Conservation (phyloP, 2,888 invertebrate genomes). For the Callimorpha dominula region DNA sequence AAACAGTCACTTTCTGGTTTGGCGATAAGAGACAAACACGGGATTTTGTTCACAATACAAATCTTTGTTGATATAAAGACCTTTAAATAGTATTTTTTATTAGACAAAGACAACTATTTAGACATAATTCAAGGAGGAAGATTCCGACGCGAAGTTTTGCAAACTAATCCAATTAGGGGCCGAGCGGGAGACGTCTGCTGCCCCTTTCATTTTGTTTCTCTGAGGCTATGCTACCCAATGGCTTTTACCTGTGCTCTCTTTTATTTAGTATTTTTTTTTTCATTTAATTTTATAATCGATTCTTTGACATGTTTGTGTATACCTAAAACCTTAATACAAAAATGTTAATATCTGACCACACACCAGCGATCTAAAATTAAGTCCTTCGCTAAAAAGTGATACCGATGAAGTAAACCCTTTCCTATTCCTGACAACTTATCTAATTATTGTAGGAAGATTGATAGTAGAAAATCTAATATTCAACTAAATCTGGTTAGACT, state of each 20-base stretch:
- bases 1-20: neutral
- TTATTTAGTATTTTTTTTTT: constrained; percentile 32
- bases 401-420: too few relatives aligned
- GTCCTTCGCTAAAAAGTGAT: too few relatives aligned
- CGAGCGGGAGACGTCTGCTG: constrained; percentile 50
- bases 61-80: neutral
- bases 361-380: too few relatives aligned
- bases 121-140: constrained; percentile 64
- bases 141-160: constrained; percentile 71
- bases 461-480: too few relatives aligned
- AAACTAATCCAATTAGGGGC: constrained; percentile 80
- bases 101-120: constrained; percentile 55
- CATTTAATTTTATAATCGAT: neutral
- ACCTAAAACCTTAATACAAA: neutral
- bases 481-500: too few relatives aligned
- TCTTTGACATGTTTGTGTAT: neutral
- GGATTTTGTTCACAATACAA: neutral
- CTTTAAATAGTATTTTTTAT: constrained; percentile 28
- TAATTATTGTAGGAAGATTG: too few relatives aligned
- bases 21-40: neutral
- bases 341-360: neutral
- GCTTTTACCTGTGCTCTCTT: constrained; percentile 51
- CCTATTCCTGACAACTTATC: neutral
- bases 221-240: constrained; percentile 37
- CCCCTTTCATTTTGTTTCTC: constrained; percentile 41